These are phyloP conservation scores for Microdon myrmicae DNA, from an alignment of 2,888 invertebrate species.

Conservation along the genomic window DNA sequence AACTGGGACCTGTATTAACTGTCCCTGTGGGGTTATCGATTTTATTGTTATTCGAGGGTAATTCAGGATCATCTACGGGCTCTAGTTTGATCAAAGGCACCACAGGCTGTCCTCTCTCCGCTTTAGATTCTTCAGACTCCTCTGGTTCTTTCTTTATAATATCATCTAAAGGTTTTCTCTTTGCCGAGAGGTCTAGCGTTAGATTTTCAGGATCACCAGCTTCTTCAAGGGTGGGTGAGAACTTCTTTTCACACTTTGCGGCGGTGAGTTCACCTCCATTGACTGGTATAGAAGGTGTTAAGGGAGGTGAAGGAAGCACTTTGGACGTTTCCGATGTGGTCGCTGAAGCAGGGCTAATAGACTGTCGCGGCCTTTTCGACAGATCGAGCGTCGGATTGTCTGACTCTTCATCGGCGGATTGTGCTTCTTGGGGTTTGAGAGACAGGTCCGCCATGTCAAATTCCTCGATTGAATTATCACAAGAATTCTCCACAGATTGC, in stretches of 20 bases:
- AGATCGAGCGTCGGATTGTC: conserved; percentile 55
- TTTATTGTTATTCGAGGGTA: conserved; percentile 18
- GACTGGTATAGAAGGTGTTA: conserved; percentile 59
- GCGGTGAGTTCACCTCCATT: conserved; percentile 44
- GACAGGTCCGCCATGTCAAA: conserved; percentile 65
- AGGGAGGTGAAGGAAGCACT: conserved; percentile 64
- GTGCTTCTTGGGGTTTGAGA: conserved; percentile 57
- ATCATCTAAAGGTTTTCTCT: conserved; percentile 22
- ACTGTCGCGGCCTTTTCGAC: conserved; percentile 55
- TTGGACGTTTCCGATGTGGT: conserved; percentile 60
- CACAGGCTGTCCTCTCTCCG: neutral
- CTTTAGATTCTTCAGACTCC: conserved; percentile 6
- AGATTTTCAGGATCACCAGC: conserved; percentile 26
- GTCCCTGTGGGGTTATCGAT: conserved; percentile 24
- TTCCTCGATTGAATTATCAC: conserved; percentile 63
- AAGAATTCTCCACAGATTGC: conserved; percentile 63
- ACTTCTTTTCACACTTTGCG: conserved; percentile 18
- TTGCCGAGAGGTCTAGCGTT: conserved; percentile 30
- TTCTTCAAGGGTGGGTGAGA: conserved; percentile 56
- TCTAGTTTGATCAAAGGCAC: conserved; percentile 53
- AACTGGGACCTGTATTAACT: conserved; percentile 53
- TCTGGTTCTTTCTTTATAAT: conserved; percentile 31
- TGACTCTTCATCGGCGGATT: conserved; percentile 26
- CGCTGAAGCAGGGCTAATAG: conserved; percentile 53
- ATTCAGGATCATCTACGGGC: conserved; percentile 53